Conservation (phyloP, 2,113 vertebrate genomes). For the Candoia aspera region DNA sequence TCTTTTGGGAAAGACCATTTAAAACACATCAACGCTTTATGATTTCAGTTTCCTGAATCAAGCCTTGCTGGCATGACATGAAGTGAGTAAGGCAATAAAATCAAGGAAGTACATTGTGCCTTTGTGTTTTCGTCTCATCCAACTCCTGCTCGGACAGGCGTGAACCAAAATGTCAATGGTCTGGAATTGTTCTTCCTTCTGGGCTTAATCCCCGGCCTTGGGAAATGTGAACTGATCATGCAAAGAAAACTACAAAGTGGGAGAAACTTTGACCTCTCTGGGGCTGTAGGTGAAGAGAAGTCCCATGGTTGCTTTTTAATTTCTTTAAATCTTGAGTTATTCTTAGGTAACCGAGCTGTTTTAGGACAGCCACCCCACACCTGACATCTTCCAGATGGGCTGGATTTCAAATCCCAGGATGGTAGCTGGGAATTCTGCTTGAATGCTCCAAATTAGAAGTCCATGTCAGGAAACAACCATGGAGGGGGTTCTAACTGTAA, state of each 20-base stretch:
- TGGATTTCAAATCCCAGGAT: too few species aligned
- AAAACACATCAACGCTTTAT: conserved; percentile 11
- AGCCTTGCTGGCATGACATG: conserved; percentile 11
- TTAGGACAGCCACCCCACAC: neutral
- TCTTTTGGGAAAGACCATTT: neutral
- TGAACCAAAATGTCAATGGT: neutral
- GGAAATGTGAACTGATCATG: neutral
- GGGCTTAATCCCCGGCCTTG: neutral
- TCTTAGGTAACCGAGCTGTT: neutral
- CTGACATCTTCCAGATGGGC: too few species aligned
- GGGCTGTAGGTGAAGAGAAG: neutral
- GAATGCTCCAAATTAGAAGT: too few species aligned
- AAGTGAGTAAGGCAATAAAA: conserved; percentile 4
- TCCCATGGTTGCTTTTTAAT: neutral
- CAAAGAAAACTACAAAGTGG: neutral
- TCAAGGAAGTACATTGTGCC: conserved; percentile 16
- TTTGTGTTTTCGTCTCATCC: neutral
- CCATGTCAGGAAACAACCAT: too few species aligned
- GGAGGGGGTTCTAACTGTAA: too few species aligned
- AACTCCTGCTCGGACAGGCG: neutral
- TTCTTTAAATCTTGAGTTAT: too few species aligned
- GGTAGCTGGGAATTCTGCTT: too few species aligned
- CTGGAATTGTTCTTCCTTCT: neutral
- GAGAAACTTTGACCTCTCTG: neutral
- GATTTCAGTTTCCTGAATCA: conserved; percentile 26